Evolutionary conservation across 2,888 invertebrate species (phyloP).

Genomic region (Sisyra nigra): DNA sequence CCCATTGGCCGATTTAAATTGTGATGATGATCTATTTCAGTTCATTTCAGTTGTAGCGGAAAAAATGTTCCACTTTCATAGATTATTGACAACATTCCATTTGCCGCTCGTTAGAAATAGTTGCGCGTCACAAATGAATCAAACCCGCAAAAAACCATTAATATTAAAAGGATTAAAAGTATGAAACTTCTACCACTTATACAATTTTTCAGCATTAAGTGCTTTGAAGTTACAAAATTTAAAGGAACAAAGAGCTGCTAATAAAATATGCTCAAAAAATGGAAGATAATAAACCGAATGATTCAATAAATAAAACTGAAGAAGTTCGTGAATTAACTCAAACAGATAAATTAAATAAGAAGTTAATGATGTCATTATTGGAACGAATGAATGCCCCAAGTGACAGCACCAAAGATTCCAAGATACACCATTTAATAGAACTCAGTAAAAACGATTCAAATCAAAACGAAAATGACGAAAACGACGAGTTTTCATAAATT

Average conservation of each 20-base stretch:
- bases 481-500: slow-evolving; percentile 11
- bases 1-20: no score
- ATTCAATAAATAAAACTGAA: neutral
- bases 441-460: slow-evolving; percentile 3
- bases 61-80: no score
- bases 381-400: slow-evolving; percentile 33
- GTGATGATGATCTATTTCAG: no score
- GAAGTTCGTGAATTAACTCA: slow-evolving; percentile 33
- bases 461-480: slow-evolving; percentile 3
- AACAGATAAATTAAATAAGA: slow-evolving; percentile 51
- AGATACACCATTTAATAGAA: slow-evolving; percentile 9
- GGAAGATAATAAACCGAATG: neutral
- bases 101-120: no score
- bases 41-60: no score
- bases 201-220: no score
- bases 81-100: no score
- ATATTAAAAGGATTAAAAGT: no score
- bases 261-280: neutral
- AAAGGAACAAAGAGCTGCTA: slow-evolving; percentile 4
- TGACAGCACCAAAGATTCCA: slow-evolving; percentile 10
- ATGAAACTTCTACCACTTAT: no score
- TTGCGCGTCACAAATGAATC: no score
- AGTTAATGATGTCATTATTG: slow-evolving; percentile 42
- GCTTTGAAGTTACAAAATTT: slow-evolving; percentile 4
- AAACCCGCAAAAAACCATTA: no score